Base-by-base conservation (phyloP, 2,888 invertebrate species). In the Cephus spinipes region DNA sequence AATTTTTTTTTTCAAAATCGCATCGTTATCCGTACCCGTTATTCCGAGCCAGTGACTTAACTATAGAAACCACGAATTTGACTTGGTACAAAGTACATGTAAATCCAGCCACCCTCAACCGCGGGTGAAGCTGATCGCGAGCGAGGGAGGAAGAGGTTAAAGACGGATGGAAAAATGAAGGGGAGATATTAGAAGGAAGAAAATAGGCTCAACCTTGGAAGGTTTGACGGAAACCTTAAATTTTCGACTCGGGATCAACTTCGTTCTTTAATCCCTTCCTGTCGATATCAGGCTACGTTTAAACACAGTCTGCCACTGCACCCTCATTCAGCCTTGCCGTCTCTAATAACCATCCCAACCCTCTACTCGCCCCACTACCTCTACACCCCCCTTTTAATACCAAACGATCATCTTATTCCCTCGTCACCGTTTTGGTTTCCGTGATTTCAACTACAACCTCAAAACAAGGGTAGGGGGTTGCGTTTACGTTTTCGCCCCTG, bases 401-500 rank as follows among this genome's bases (percentile, higher is more conserved):
- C 15, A 31, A 11, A 71, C 71, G 71, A 71, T 32, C 32, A 30
- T 75, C 33, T 73, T 31, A 12, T 11, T 15, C 68, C 15, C 31
- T 33, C 40, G 32, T 77, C 35, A 30, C 32, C 36, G 15, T 31
- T 6, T 68, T n/a, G 4, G 33, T n/a, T 32, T 40, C 12, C 68
- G 3, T 68, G 6, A 55, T 55, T 55, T 36, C 40, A 3, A 36
- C 30, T 74, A 69, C 71, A 31, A 30, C 32, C 33, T 71, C 36
- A 4, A 68, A 23, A 55, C 9, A 68, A 31, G 71, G 74, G 23
- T 68, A 71, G 69, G 40, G 55, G 77, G 69, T 73, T 34, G 35
- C 69, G 71, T 77, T 68, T 34, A 40, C 73, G 71, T 76, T 80
- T 73, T 30, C 34, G 76, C 69, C 76, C 55, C 74, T 71, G 40